Evolutionary conservation across 2,888 invertebrate genomes (phyloP), one percentile per base, ranked within the genome.

Genomic region (Lycophotia porphyrea): DNA sequence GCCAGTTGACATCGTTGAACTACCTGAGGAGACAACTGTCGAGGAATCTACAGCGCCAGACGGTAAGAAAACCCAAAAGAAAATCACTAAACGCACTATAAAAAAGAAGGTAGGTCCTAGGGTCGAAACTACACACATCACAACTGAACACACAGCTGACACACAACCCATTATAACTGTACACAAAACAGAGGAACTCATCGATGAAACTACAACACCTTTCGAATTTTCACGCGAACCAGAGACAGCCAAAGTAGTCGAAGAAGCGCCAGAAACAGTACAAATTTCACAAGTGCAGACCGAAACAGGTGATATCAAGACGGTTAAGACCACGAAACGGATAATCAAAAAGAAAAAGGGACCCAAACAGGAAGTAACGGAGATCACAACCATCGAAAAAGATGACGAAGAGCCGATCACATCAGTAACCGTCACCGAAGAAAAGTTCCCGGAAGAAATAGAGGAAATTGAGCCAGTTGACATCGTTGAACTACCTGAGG

Each of bases 271-370:
- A 2, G 52, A 52, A 13, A n/a, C n/a, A 5, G 52, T 52, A 4
- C n/a, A 52, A 52, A 15, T 52, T n/a, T 76, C 87, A 24, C 87
- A 90, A 82, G 79, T 88, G 0, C 80, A 74, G 0, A 82, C 88
- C 0, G 84, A 88, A 52, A 77, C 81, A 0, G 90, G 90, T 0
- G 89, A 89, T 0, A 52, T 91, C 0, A 93, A 94, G 76, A 90
- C 89, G 0, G 89, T n/a, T n/a, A n/a, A n/a, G n/a, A n/a, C n/a
- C n/a, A n/a, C n/a, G n/a, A n/a, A n/a, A n/a, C n/a, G n/a, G n/a
- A n/a, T n/a, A n/a, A n/a, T n/a, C n/a, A n/a, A n/a, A n/a, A n/a
- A n/a, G n/a, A n/a, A n/a, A n/a, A n/a, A n/a, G n/a, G n/a, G n/a
- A n/a, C n/a, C n/a, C n/a, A n/a, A n/a, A n/a, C n/a, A n/a, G n/a